These are phyloP conservation scores for Eulemur mongoz DNA, from an alignment of 2,797 vertebrate genomes.

Conservation along the genomic window DNA sequence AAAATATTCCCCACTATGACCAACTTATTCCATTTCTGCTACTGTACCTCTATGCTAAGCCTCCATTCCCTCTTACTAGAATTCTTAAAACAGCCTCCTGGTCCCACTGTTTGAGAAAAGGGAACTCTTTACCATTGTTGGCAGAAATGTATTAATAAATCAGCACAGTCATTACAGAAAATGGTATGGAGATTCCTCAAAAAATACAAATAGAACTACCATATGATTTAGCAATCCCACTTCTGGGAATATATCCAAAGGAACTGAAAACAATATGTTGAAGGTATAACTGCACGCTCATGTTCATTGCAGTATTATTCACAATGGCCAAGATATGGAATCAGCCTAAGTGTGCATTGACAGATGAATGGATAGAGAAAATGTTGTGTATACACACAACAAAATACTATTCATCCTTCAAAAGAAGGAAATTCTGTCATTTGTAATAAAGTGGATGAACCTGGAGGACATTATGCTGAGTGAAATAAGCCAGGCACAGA, in stretches of 20 bases:
- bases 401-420: neutral
- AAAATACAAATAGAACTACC: neutral
- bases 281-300: neutral
- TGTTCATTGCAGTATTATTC: neutral
- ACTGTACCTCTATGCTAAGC: neutral
- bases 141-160: neutral
- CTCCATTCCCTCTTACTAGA: neutral
- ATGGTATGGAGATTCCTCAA: neutral
- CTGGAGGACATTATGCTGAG: neutral
- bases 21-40: neutral
- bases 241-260: neutral
- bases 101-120: neutral
- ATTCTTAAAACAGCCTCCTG: neutral
- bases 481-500: neutral
- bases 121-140: neutral
- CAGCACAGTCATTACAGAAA: neutral
- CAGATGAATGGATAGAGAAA: neutral
- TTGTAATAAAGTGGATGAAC: neutral
- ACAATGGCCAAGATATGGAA: neutral
- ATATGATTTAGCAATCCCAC: neutral
- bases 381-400: neutral
- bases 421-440: neutral
- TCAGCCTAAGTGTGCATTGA: neutral
- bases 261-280: neutral
- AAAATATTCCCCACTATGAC: neutral